Conservation (phyloP, 2,888 invertebrate species). For the Nowickia ferox region DNA sequence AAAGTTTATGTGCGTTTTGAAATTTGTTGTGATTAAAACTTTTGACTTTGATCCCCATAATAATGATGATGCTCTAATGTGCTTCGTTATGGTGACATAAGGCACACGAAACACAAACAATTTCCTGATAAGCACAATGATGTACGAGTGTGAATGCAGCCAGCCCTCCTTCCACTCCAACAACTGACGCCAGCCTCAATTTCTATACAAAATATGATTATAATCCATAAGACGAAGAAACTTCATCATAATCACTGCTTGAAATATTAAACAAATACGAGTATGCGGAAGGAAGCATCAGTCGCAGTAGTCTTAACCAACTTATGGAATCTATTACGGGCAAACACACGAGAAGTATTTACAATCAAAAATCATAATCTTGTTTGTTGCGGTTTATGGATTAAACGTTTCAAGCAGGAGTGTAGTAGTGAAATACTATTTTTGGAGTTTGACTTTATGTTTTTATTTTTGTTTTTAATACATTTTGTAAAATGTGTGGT, state of each 20-base stretch:
- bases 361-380: constrained; percentile 75
- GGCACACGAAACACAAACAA: constrained; percentile 77
- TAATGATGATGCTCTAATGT: constrained; percentile 69
- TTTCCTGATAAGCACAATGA: constrained; percentile 48
- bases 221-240: constrained; percentile 38
- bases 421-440: constrained; percentile 18
- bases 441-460: background rate
- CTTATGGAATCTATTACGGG: constrained; percentile 25
- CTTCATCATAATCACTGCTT: constrained; percentile 44
- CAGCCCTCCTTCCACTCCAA: constrained; percentile 49
- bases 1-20: constrained; percentile 56
- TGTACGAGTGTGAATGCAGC: background rate
- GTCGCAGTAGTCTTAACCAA: constrained; percentile 1
- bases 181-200: constrained; percentile 71
- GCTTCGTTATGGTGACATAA: constrained; percentile 77
- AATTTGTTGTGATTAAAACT: constrained; percentile 73
- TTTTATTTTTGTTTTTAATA: background rate
- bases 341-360: constrained; percentile 22
- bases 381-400: constrained; percentile 80
- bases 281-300: constrained; percentile 11
- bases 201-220: constrained; percentile 48
- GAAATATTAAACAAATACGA: constrained; percentile 21
- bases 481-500: background rate
- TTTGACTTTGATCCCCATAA: constrained; percentile 71
- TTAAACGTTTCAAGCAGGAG: constrained; percentile 73